phyloP scores from a whole-genome alignment of 92 coral and sea anemone genomes.

The Pocillopora grandis region DNA sequence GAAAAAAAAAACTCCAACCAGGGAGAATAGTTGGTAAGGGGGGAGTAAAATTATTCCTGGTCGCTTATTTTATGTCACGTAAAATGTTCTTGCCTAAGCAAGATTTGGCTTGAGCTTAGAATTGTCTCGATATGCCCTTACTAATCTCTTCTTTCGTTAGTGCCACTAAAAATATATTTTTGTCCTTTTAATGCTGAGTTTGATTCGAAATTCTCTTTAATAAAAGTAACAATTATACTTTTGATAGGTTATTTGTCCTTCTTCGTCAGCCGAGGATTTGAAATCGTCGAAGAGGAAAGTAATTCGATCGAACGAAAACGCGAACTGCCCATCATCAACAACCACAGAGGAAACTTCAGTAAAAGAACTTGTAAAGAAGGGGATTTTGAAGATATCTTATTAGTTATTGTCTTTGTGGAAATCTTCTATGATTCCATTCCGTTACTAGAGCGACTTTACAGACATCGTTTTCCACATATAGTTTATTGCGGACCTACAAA shows the following conservation, averaged over 20 bases:
- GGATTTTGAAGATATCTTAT: slow-evolving; percentile 48
- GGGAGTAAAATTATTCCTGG: too few species aligned
- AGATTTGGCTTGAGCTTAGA: too few species aligned
- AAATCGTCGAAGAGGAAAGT: not conserved
- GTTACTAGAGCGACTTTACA: slow-evolving; percentile 60
- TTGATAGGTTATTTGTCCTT: slow-evolving; percentile 14
- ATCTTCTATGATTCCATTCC: slow-evolving; percentile 57
- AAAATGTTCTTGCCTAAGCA: too few species aligned
- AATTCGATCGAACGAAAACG: slow-evolving; percentile 11
- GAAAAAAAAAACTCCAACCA: too few species aligned
- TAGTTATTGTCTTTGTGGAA: slow-evolving; percentile 64
- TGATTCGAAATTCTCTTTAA: too few species aligned
- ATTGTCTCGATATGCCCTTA: too few species aligned
- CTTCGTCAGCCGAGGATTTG: slow-evolving; percentile 2
- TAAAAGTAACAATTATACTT: not conserved
- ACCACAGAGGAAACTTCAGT: not conserved
- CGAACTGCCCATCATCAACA: not conserved
- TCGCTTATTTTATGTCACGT: too few species aligned
- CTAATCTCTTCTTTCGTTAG: too few species aligned
- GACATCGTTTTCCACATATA: slow-evolving; percentile 59
- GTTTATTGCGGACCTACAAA: slow-evolving; percentile 65
- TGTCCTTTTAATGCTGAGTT: too few species aligned
- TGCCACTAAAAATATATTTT: too few species aligned
- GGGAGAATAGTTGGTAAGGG: too few species aligned
- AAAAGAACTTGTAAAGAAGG: slow-evolving; percentile 6